A percentile compares a stretch with the other conserved stretches of the same genome.
phyloP scores from a whole-genome alignment of 2,888 invertebrate species.

The Mythimna loreyi region DNA sequence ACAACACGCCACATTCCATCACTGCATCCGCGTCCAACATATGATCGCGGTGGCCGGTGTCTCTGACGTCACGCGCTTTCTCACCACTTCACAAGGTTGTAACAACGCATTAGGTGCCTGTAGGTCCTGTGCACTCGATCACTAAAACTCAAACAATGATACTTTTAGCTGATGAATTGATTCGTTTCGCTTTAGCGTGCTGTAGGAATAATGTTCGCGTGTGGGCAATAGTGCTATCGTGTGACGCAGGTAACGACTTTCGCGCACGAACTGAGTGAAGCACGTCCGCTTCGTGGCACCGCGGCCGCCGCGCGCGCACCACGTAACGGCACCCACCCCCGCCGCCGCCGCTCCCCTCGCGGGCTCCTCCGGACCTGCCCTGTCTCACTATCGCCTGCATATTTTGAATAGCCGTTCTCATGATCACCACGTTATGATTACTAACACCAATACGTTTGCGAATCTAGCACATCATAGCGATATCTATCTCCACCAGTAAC shows the following conservation, averaged over 20 bases:
- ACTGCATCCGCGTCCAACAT: conserved; percentile 90
- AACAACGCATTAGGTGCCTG: conserved; percentile 68
- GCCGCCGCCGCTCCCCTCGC: conserved; percentile 62
- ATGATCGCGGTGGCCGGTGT: conserved; percentile 88
- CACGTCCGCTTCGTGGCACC: conserved; percentile 89
- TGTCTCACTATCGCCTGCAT: conserved; percentile 64
- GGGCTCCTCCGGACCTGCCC: conserved; percentile 72
- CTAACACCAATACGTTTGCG: conserved; percentile 6
- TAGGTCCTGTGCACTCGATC: conserved; percentile 65
- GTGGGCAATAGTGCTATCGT: conserved; percentile 83
- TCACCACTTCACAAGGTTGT: conserved; percentile 84
- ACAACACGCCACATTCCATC: conserved; percentile 89
- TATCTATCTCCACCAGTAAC: conserved; percentile 3
- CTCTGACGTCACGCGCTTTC: conserved; percentile 90
- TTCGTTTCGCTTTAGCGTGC: conserved; percentile 75
- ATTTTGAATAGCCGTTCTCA: conserved; percentile 45
- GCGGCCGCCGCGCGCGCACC: conserved; percentile 81
- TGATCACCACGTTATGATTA: conserved; percentile 22
- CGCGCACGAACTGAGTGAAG: conserved; percentile 91
- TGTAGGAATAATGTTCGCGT: conserved; percentile 80
- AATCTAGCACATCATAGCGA: background rate
- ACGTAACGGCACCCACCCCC: conserved; percentile 84
- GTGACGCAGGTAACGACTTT: conserved; percentile 90
- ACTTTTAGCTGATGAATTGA: conserved; percentile 72
- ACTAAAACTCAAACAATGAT: conserved; percentile 72